Evolutionary conservation across 2,113 vertebrate genomes (phyloP).

Genomic region (Rhineura floridana): DNA sequence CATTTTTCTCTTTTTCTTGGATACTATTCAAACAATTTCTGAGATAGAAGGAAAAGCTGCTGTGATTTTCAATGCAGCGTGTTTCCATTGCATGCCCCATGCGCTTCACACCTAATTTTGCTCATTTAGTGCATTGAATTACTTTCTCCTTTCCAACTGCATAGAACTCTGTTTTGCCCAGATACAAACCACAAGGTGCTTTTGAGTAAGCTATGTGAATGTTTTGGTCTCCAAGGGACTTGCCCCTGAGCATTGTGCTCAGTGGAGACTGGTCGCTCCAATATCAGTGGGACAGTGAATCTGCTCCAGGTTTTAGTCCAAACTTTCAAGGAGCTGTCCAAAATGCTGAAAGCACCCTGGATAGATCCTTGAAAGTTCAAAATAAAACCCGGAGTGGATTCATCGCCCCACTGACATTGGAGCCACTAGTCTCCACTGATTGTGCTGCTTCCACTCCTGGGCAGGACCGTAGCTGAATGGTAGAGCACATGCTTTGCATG

Average conservation of each 20-base stretch:
- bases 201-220: background rate
- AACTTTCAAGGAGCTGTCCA: too few relatives aligned
- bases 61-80: constrained; percentile 42
- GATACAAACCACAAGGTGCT: background rate
- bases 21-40: constrained; percentile 56
- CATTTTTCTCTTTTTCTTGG: constrained; percentile 50
- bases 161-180: constrained; percentile 21
- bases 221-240: background rate
- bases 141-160: constrained; percentile 38
- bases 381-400: too few relatives aligned
- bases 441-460: background rate
- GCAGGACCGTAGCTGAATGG: background rate
- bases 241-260: too few relatives aligned
- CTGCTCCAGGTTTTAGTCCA: too few relatives aligned
- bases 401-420: too few relatives aligned
- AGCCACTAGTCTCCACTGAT: too few relatives aligned
- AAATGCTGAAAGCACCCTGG: too few relatives aligned
- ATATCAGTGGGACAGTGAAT: too few relatives aligned
- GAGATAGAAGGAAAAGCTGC: constrained; percentile 42
- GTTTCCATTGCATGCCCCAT: constrained; percentile 31
- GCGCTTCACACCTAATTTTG: constrained; percentile 38
- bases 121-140: constrained; percentile 34
- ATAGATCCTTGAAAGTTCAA: too few relatives aligned
- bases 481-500: background rate
- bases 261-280: too few relatives aligned